Base-by-base conservation (phyloP, 2,888 invertebrate genomes). In the Hirtodrosophila duncani region DNA sequence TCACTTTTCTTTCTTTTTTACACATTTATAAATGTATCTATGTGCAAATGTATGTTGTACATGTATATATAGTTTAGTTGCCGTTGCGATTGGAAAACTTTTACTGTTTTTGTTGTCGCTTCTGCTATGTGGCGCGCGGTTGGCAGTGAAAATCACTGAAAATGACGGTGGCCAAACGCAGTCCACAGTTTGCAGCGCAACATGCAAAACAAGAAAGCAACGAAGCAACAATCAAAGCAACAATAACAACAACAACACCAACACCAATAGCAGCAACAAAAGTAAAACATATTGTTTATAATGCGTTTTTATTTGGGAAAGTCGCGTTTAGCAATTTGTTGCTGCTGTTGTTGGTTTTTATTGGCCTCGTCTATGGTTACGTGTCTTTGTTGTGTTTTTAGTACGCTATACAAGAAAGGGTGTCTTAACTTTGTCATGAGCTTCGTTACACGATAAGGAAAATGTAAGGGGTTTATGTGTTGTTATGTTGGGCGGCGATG, bases 271-370 rank as follows among this genome's bases (percentile, higher is more conserved):
- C 31, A 45, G 21, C 20, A 49, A 24, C 41, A 51, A 33, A 50
- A 58, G 33, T 55, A 59, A 70, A 62, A 66, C 63, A 66, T 64
- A 70, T 78, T 74, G 68, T 67, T 75, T 69, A 77, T 68, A 75
- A 71, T 77, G 71, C 75, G 71, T 75, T 77, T 69, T 68, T 71
- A 74, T 75, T 79, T 79, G 71, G 61, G 75, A 77, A 77, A 77
- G 79, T 77, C 71, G 79, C 71, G 69, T 74, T 78, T 78, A 65
- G 74, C 70, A 63, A 53, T 65, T 69, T 67, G 55, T 59, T 41
- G 39, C 38, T 29, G 9, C 16, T 16, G 23, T 38, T 55, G 27
- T 23, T 36, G 10, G 16, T 52, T 36, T 48, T 30, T 42, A 49
- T 65, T 68, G 51, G 65, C 49, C 50, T 63, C 52, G 57, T 63